Evolutionary conservation across 2,797 vertebrate species (phyloP), one percentile per base, ranked within the genome.

Genomic region (Diplodus sargus): DNA sequence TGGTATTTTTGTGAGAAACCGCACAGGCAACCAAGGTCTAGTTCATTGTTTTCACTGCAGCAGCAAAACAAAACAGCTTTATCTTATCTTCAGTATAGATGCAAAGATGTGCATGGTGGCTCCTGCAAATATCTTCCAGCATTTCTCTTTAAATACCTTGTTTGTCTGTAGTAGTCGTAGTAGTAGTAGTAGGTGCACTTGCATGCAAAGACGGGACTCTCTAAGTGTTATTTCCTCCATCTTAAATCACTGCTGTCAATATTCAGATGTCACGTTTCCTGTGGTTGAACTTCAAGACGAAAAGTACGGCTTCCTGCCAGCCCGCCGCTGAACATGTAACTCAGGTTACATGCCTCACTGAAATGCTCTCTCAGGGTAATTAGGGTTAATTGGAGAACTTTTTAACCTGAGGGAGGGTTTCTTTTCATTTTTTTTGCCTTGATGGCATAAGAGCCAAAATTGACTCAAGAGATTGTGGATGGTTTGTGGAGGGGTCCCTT

Each of bases 351-450:
- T 73, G 89, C 79, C 83, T 92, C 82, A 81, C 78, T 94, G 88
- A 93, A 92, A 92, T 85, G 84, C 87, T 86, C 85, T 80, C 79
- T 93, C 87, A 77, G 85, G 77, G 87, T 95, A 95, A 95, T 95
- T 90, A 94, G 92, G 95, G 94, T 95, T 95, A 95, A 95, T 95
- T 95, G 91, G 89, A 90, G 88, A 90, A 61, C 79, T 89, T 94
- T 94, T 93, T 90, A 90, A 92, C 92, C 92, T 86, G 64, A 73
- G 69, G 84, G 87, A 89, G 82, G 28, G 34, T 88, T 89, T 88
- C 13, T 22, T n/a, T 65, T 45, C 34, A 9, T 45, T 87, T 89
- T 57, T 57, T 63, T 73, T 39, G 14, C 72, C 72, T 87, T 84
- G 62, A 86, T 81, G 68, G 66, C 39, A 78, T 86, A 83, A 71